These are phyloP conservation scores for Halocaridina rubra DNA, from an alignment of 2,888 invertebrate species.

Conservation along the genomic window DNA sequence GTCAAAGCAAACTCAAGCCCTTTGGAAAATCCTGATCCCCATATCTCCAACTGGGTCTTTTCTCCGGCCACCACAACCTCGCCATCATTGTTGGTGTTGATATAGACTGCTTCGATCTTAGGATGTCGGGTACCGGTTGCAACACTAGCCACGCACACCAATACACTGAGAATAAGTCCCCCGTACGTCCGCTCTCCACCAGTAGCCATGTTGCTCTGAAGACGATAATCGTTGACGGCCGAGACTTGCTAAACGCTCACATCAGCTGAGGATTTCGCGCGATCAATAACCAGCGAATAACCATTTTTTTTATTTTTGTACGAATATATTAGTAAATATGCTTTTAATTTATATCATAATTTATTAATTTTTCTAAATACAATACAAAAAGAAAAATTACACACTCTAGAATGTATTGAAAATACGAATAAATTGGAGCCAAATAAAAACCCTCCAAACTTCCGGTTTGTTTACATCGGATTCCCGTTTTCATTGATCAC, in stretches of 20 bases:
- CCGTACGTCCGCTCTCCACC: constrained; percentile 47
- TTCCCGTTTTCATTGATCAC: constrained; percentile 46
- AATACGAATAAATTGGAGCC: too few relatives aligned
- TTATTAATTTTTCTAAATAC: too few relatives aligned
- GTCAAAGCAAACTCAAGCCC: constrained; percentile 47
- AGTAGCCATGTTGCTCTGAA: constrained; percentile 61
- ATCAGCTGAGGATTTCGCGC: neutral
- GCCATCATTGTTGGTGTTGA: neutral
- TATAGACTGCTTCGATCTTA: constrained; percentile 18
- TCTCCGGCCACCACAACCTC: constrained; percentile 28
- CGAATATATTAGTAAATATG: too few relatives aligned
- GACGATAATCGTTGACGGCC: neutral
- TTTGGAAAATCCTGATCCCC: constrained; percentile 40
- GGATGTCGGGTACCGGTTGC: constrained; percentile 35
- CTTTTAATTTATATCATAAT: too few relatives aligned
- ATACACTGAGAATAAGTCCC: constrained; percentile 13
- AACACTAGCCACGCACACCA: constrained; percentile 28
- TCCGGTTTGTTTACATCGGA: constrained; percentile 49
- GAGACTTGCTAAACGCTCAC: neutral
- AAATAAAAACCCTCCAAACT: constrained; percentile 19
- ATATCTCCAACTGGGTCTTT: constrained; percentile 33
- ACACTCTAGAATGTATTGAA: too few relatives aligned
- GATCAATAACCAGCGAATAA: neutral
- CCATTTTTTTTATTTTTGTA: too few relatives aligned
- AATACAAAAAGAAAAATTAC: too few relatives aligned